These are phyloP conservation scores for Margarornis squamiger DNA, from an alignment of 2,797 vertebrate genomes.

Conservation along the genomic window DNA sequence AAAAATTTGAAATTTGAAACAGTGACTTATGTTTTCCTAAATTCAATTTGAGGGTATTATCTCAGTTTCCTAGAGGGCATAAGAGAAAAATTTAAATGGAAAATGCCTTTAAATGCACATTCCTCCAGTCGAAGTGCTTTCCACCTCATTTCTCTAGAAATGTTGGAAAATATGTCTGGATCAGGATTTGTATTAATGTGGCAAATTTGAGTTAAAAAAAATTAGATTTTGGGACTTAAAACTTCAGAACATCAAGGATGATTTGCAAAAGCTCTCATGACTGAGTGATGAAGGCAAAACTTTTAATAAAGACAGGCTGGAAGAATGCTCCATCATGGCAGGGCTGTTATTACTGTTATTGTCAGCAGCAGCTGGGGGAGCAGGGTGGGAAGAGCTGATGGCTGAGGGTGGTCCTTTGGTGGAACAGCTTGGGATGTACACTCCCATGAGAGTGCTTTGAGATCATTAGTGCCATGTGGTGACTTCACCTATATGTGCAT, in stretches of 20 bases:
- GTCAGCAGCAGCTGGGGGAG: background rate
- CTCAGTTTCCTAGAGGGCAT: background rate
- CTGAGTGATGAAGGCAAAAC: background rate
- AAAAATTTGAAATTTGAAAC: background rate
- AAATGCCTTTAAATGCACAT: background rate
- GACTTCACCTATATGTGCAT: accelerated
- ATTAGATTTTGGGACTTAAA: background rate
- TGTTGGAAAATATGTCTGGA: background rate
- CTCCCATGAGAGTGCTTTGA: background rate
- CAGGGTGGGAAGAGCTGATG: background rate
- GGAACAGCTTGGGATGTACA: background rate
- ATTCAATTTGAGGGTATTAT: background rate
- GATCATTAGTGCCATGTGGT: background rate
- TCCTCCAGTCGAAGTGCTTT: background rate
- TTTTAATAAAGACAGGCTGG: background rate
- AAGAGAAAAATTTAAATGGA: background rate
- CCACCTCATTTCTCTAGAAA: background rate
- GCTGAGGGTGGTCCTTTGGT: background rate
- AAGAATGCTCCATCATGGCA: accelerated
- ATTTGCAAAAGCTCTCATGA: background rate
- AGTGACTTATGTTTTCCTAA: background rate
- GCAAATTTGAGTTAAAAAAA: background rate
- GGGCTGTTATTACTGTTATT: background rate
- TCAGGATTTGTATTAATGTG: background rate
- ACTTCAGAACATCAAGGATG: background rate